Base-by-base conservation (phyloP, 1,140 invertebrate species). In the Caenorhabditis briggsae region DNA sequence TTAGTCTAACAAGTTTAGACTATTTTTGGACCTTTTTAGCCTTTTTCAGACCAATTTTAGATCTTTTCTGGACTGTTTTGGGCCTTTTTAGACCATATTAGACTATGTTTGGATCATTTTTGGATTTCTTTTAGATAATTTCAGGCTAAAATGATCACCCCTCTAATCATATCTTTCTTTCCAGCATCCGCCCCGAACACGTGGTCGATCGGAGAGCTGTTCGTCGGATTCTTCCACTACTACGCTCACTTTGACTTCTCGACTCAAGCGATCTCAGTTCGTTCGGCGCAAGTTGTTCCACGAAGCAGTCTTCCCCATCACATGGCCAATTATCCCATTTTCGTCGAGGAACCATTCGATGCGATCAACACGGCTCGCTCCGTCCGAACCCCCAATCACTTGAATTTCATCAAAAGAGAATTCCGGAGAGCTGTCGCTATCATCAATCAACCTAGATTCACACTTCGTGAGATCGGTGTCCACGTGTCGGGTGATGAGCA, bases 171-270 rank as follows among this genome's bases (percentile, higher is more conserved):
- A 83, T 82, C 33, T 14, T 18, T 0, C 41, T 92, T 43, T 93
- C 92, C 90, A 88, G 94, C 89, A 95, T 95, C 61, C 93, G 94
- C 88, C 2, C 48, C 83, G 14, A 96, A 96, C 91, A 94, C 92
- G 14, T 94, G 95, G 90, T 93, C 95, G 3, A 93, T 99, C 6
- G 97, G 96, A 5, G 96, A 98, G 93, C 94, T 98, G 20, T 94
- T 98, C 85, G 93, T 96, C 20, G 95, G 95, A 70, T 97, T 98
- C 93, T 95, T 98, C 82, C 94, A 95, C 85, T 98, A 98, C 93
- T 98, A 96, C 93, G 94, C 95, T 2, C 93, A 93, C 64, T 93
- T 86, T 89, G 96, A 96, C 90, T 97, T 95, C 93, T 93, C 93
- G 48, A 93, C 94, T 70, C 94, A 95, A 93, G 96, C 95, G 11